phyloP scores from a whole-genome alignment of 2,797 vertebrate genomes.

The Xenentodon cancila region DNA sequence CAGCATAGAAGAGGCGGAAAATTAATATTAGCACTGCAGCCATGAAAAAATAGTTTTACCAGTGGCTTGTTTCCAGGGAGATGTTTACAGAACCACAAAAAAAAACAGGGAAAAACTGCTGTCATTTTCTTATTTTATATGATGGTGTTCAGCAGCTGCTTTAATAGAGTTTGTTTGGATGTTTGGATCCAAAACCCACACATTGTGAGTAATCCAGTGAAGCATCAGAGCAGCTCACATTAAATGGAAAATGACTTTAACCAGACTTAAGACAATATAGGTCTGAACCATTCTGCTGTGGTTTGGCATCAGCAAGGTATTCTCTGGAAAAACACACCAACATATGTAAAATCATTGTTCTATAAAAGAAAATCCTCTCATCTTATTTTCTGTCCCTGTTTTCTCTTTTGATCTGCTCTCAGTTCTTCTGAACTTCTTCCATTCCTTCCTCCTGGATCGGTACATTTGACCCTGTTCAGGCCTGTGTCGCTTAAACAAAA shows the following conservation, averaged over 20 bases:
- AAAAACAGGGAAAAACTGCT: conserved; percentile 7
- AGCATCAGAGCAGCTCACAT: background rate
- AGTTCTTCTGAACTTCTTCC: conserved; percentile 35
- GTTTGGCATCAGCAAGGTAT: background rate
- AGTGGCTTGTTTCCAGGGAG: conserved; percentile 44
- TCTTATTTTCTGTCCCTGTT: background rate
- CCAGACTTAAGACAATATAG: background rate
- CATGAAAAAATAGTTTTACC: conserved; percentile 27
- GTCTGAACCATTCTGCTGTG: no score
- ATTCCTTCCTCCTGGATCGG: conserved; percentile 3
- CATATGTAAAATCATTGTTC: background rate
- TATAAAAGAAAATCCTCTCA: background rate
- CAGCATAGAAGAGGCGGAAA: conserved; percentile 25
- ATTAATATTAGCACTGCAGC: conserved; percentile 32
- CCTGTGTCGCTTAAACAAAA: conserved; percentile 26
- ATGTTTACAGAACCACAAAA: conserved; percentile 20
- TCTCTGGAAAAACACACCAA: background rate
- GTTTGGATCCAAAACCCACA: conserved; percentile 33
- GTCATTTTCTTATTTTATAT: background rate
- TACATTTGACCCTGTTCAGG: conserved; percentile 9
- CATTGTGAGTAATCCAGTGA: conserved; percentile 29
- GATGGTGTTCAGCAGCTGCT: conserved; percentile 13
- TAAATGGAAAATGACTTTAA: background rate
- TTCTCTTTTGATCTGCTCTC: background rate
- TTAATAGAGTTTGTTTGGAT: conserved; percentile 13